Conservation (phyloP, 2,888 invertebrate genomes). For the Apodemia zela region DNA sequence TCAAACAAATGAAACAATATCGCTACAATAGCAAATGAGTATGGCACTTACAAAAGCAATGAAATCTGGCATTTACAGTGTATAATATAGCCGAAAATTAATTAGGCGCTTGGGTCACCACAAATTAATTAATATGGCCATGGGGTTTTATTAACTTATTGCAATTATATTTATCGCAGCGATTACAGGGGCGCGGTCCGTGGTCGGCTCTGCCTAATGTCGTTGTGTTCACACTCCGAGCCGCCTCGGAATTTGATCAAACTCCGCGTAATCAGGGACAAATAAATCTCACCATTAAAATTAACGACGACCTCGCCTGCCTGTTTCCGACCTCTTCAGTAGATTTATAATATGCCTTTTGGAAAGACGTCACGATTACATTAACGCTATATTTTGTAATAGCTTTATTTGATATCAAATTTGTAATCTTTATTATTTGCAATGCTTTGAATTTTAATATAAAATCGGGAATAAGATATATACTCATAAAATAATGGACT, state of each 20-base stretch:
- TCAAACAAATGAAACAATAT: constrained; percentile 23
- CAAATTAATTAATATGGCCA: constrained; percentile 69
- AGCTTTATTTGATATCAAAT: constrained; percentile 1
- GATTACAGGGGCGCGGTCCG: constrained; percentile 48
- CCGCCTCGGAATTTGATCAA: constrained; percentile 62
- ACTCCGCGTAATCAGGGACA: constrained; percentile 62
- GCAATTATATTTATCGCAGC: constrained; percentile 70
- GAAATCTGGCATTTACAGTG: constrained; percentile 31
- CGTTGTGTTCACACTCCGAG: constrained; percentile 43
- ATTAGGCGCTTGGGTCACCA: constrained; percentile 62
- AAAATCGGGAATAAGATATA: too few species aligned
- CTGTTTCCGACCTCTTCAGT: constrained; percentile 63
- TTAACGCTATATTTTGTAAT: constrained; percentile 17
- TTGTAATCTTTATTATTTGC: background rate
- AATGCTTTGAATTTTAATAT: too few species aligned
- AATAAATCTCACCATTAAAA: constrained; percentile 73
- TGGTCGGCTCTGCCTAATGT: constrained; percentile 47
- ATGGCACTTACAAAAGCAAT: constrained; percentile 21
- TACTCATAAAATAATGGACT: too few species aligned
- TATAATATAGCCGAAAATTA: constrained; percentile 55
- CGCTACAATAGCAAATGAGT: constrained; percentile 4
- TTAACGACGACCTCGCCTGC: constrained; percentile 56
- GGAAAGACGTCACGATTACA: constrained; percentile 46
- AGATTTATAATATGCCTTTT: constrained; percentile 68
- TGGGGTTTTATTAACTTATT: constrained; percentile 73